Percentiles rank a stretch among this genome's conserved stretches.
Evolutionary conservation across 2,113 vertebrate genomes (phyloP).

Genomic region (Coptodon rendalli): DNA sequence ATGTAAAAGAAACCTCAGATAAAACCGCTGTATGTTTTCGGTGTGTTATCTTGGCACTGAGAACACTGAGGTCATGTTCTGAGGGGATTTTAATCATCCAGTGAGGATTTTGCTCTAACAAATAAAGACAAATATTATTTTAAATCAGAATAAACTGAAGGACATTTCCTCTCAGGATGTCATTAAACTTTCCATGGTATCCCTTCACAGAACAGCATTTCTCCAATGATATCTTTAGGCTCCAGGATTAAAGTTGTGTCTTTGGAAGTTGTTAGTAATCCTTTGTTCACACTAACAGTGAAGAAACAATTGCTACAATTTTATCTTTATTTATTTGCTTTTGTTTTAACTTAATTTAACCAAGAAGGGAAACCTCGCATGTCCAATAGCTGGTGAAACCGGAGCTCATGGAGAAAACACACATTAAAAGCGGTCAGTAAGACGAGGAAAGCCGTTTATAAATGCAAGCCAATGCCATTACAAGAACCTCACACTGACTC

Average conservation of each 20-base stretch:
- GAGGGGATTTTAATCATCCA: not conserved
- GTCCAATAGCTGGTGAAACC: not conserved
- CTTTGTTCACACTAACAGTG: not conserved
- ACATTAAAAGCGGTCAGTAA: not conserved
- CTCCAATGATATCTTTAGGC: not conserved
- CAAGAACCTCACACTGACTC: not conserved
- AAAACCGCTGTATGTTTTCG: not conserved
- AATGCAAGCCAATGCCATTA: not conserved
- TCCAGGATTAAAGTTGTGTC: not conserved
- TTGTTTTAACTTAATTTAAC: not conserved
- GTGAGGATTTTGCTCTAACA: not conserved
- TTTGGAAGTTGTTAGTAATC: not conserved
- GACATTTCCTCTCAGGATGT: not conserved
- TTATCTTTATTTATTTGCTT: not conserved
- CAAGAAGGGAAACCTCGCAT: not conserved
- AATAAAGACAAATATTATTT: not conserved
- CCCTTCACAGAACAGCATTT: not conserved
- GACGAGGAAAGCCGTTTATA: rapidly evolving
- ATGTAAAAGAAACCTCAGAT: not conserved
- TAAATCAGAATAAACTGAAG: not conserved
- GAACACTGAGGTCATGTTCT: not conserved
- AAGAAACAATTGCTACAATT: not conserved
- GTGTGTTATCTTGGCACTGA: not conserved
- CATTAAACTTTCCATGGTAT: not conserved
- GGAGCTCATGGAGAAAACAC: not conserved